These are phyloP conservation scores for Masticophis lateralis DNA, from an alignment of 2,797 vertebrate genomes.

Conservation along the genomic window DNA sequence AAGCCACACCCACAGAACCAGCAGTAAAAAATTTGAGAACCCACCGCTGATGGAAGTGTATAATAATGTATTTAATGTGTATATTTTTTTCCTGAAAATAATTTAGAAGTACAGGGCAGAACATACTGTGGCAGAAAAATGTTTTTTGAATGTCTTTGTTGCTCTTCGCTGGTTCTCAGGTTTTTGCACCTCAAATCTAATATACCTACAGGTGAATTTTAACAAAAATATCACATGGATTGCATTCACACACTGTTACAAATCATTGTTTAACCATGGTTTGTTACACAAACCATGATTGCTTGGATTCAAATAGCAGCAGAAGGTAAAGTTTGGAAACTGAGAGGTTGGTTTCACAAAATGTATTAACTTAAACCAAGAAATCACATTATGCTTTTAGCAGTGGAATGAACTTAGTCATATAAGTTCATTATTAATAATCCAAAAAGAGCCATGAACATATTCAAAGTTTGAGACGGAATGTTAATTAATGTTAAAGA, in stretches of 20 bases:
- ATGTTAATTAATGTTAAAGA: neutral
- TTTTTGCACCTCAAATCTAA: neutral
- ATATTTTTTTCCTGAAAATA: neutral
- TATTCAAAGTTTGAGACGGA: neutral
- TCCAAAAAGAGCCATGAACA: neutral
- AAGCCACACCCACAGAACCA: too few relatives aligned
- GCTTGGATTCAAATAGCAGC: neutral
- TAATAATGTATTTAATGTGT: neutral
- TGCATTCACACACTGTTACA: neutral
- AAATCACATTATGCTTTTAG: neutral
- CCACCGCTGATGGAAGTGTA: neutral
- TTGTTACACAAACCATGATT: neutral
- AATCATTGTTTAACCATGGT: neutral
- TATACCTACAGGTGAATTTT: neutral
- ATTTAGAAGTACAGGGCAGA: neutral
- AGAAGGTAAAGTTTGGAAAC: neutral
- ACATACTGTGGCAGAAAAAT: neutral
- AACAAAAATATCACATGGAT: neutral
- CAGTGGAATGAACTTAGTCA: neutral
- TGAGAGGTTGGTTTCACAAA: neutral
- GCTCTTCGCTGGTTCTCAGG: neutral
- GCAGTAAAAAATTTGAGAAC: too few relatives aligned
- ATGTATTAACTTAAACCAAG: neutral
- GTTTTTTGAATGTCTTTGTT: neutral
- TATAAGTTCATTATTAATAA: neutral